Percentiles rank a stretch among this genome's conserved stretches.
Evolutionary conservation across 2,797 vertebrate genomes (phyloP).

Genomic region (Phyllotis vaccarum): DNA sequence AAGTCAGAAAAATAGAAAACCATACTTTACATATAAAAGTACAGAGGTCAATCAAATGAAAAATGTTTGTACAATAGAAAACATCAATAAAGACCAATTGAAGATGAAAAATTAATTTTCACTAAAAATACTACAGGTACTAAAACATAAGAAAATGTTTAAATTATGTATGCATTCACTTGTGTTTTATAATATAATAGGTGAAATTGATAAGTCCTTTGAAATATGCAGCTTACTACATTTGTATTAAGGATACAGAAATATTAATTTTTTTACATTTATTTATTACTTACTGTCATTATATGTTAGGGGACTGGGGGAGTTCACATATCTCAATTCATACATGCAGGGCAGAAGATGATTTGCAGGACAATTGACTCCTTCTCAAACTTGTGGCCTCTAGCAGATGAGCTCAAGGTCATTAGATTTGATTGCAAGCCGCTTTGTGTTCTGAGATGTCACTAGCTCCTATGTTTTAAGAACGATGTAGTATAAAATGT

Average conservation of each 20-base stretch:
- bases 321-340: not conserved
- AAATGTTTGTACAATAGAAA: not conserved
- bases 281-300: not conserved
- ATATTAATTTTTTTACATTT: not conserved
- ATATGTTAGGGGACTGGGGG: accelerated
- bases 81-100: not conserved
- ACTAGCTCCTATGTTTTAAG: not conserved
- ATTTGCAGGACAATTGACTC: not conserved
- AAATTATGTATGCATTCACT: not conserved
- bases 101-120: not conserved
- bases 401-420: not conserved
- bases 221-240: not conserved
- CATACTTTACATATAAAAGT: not conserved
- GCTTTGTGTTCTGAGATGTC: not conserved
- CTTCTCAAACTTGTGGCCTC: not conserved
- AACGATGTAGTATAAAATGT: not conserved
- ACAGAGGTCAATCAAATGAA: not conserved
- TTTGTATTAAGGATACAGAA: not conserved
- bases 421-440: not conserved
- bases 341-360: not conserved
- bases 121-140: not conserved
- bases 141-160: not conserved
- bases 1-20: not conserved
- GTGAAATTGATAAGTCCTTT: not conserved
- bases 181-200: not conserved